Base-by-base conservation (phyloP, 2,888 invertebrate genomes). In the Resseliella maxima region DNA sequence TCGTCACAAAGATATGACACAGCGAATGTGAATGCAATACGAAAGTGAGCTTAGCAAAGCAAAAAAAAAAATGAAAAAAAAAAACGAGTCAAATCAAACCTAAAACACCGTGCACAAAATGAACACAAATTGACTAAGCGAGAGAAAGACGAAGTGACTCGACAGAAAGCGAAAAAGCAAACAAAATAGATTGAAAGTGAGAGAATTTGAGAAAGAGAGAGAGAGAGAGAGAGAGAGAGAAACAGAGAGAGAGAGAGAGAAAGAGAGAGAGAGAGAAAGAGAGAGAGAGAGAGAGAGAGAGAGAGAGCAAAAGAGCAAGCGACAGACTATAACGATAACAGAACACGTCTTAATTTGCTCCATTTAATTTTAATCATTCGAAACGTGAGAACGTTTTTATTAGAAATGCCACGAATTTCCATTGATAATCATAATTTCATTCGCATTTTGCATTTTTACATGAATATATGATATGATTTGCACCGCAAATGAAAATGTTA, bases 261-360 rank as follows among this genome's bases (percentile, higher is more conserved):
- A 0, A 59, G 24, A 24, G n/a, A 6, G 59, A 59, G 24, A 24
- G 59, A 24, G 59, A 59, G 59, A 6, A 15, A 50, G n/a, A 59
- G 24, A 59, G 24, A 59, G 24, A 24, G 59, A 59, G 24, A 50
- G 18, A 50, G 21, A 50, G 21, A 50, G 18, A 8, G 50, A 50
- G 21, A 50, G 50, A 10, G 18, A 8, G 15, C 50, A 18, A 59
- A 24, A 72, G 31, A 50, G 50, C 50, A 15, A 72, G 72, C 72
- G 72, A 31, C 5, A 72, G 31, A 18, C 72, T 31, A 83, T 83
- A 83, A 83, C n/a, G 36, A 83, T 83, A 83, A 83, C 83, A 83
- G 83, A 38, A 83, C 83, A 83, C 83, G 83, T 83, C 83, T 83
- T 83, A 83, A 83, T 83, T 83, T 83, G 83, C 83, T 83, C 83